phyloP scores from a whole-genome alignment of 2,113 vertebrate species.

The Daubentonia madagascariensis region DNA sequence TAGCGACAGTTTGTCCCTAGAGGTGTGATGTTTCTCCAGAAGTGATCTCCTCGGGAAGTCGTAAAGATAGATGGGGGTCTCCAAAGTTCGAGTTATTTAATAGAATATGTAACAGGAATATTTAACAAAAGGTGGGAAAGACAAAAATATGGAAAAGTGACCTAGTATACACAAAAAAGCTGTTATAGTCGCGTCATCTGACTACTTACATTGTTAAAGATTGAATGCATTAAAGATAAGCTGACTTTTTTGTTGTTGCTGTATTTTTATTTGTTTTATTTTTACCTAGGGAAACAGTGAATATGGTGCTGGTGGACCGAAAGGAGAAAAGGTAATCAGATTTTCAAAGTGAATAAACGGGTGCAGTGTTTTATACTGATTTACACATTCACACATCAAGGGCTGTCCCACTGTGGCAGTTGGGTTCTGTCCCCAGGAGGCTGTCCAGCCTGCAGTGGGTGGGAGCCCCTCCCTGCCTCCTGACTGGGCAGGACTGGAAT shows the following conservation, averaged over 20 bases:
- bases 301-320: neutral
- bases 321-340: conserved; percentile 56
- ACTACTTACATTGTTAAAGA: neutral
- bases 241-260: neutral
- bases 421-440: neutral
- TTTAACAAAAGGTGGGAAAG: neutral
- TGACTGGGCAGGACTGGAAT: neutral
- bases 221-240: neutral
- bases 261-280: neutral
- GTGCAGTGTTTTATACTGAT: neutral
- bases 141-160: neutral
- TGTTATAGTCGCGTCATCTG: neutral
- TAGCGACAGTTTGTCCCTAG: neutral
- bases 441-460: neutral
- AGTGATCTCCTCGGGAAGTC: neutral
- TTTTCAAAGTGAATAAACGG: neutral
- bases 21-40: neutral
- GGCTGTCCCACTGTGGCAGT: neutral
- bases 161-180: neutral
- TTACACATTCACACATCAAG: neutral
- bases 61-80: neutral
- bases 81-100: neutral
- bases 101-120: neutral
- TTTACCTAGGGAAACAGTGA: conserved; percentile 53
- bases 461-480: neutral